Evolutionary conservation across 2,113 vertebrate genomes (phyloP), one percentile per base, ranked within the genome.

Genomic region (Brachypodius melanocephalos): DNA sequence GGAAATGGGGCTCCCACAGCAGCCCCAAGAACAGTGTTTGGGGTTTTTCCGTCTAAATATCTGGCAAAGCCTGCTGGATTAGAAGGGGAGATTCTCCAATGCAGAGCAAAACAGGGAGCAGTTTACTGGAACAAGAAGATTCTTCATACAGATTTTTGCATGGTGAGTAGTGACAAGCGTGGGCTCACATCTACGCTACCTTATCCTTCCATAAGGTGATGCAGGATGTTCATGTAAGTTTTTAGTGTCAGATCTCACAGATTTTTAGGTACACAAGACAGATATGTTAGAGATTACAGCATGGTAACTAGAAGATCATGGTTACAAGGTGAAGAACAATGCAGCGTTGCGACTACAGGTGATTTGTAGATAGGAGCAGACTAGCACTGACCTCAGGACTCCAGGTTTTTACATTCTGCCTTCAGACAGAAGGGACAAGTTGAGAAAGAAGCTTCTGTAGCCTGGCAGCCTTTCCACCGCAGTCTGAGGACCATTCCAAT

Each of bases 61-160:
- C 14, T 13, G 16, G 12, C 52, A 51, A 29, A 52, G 43, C 48
- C 17, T 19, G 21, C 65, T 38, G 54, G 34, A 81, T 31, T 31
- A 20, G 72, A 55, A 61, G 19, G 69, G 40, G 48, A 77, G 20
- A 29, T 28, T 40, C 40, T 26, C 28, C 65, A 18, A 0, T 21
- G 49, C 3, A 5, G 42, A 25, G 69, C 22, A 20, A n/a, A 55
- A 68, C 25, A 17, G 34, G 25, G 52, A 17, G 16, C n/a, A 20
- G 31, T 8, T 2, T 10, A 4, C 8, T 29, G 14, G 54, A n/a
- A 40, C 12, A 29, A 85, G 85, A 74, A 46, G 49, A 12, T 13
- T 26, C 36, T 42, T 38, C 2, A 0, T 6, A 6, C 18, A 21
- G 51, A 32, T 2, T 25, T 65, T 36, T 40, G 17, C 1, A 0